A percentile compares a stretch with the other conserved stretches of the same genome.
These are phyloP conservation scores for Salvelinus fontinalis DNA, from an alignment of 2,113 vertebrate genomes.

Conservation along the genomic window DNA sequence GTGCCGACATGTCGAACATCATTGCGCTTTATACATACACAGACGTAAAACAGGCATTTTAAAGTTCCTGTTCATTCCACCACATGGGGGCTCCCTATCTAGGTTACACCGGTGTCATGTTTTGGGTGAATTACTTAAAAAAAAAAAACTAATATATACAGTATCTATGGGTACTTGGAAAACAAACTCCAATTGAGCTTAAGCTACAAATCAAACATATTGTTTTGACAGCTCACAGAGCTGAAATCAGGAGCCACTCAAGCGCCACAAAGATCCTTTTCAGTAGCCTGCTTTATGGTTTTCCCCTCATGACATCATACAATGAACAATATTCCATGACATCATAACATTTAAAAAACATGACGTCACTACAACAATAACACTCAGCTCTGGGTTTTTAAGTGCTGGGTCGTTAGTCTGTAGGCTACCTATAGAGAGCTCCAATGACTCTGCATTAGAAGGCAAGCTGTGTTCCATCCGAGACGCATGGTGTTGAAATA, in stretches of 20 bases:
- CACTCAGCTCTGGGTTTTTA: constrained; percentile 35
- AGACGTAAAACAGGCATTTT: background rate
- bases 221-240: background rate
- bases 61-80: constrained; percentile 4
- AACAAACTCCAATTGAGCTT: too few species aligned
- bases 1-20: background rate
- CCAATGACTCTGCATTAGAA: constrained; percentile 51
- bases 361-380: constrained; percentile 58
- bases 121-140: too few species aligned
- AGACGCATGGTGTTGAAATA: constrained; percentile 52
- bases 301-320: constrained; percentile 46
- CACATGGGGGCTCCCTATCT: constrained; percentile 25
- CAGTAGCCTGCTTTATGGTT: background rate
- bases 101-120: background rate
- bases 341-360: constrained; percentile 39
- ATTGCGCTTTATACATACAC: background rate
- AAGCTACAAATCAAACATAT: too few species aligned
- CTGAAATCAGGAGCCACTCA: background rate
- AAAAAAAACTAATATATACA: too few species aligned
- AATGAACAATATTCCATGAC: constrained; percentile 40
- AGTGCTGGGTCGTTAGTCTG: background rate
- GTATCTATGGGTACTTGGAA: too few species aligned
- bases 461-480: constrained; percentile 52
- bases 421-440: background rate
- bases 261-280: background rate